A percentile compares a stretch with the other conserved stretches of the same genome.
Evolutionary conservation across 2,113 vertebrate species (phyloP).

Genomic region (Datnioides undecimradiatus): DNA sequence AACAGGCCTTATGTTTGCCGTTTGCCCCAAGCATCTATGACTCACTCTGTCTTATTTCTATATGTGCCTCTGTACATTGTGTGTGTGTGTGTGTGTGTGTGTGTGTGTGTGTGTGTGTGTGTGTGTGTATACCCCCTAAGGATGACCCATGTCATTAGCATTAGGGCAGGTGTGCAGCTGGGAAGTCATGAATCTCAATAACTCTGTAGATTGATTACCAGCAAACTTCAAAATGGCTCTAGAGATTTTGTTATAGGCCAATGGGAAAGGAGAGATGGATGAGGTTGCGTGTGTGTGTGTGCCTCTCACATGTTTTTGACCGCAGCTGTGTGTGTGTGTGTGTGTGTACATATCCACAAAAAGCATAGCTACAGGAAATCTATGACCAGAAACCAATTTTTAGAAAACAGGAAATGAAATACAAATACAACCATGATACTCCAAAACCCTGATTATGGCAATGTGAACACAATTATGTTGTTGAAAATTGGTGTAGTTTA

Average conservation of each 20-base stretch:
- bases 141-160: slow-evolving; percentile 43
- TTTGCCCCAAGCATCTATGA: slow-evolving; percentile 1
- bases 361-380: no score
- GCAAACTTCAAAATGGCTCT: slow-evolving; percentile 46
- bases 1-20: background rate
- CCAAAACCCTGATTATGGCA: no score
- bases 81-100: background rate
- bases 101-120: slow-evolving; percentile 5
- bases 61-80: background rate
- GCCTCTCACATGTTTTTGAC: background rate
- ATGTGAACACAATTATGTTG: no score
- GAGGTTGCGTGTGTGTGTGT: background rate
- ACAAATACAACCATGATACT: no score
- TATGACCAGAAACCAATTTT: no score
- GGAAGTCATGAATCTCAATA: slow-evolving; percentile 70
- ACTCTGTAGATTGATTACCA: slow-evolving; percentile 53
- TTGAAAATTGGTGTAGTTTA: no score
- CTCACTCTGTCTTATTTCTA: background rate
- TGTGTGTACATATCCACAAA: no score
- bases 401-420: no score
- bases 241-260: slow-evolving; percentile 42
- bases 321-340: no score
- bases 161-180: slow-evolving; percentile 55
- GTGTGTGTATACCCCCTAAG: background rate
- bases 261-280: slow-evolving; percentile 15